These are phyloP conservation scores for Poecile atricapillus DNA, from an alignment of 2,113 vertebrate genomes.

Conservation along the genomic window DNA sequence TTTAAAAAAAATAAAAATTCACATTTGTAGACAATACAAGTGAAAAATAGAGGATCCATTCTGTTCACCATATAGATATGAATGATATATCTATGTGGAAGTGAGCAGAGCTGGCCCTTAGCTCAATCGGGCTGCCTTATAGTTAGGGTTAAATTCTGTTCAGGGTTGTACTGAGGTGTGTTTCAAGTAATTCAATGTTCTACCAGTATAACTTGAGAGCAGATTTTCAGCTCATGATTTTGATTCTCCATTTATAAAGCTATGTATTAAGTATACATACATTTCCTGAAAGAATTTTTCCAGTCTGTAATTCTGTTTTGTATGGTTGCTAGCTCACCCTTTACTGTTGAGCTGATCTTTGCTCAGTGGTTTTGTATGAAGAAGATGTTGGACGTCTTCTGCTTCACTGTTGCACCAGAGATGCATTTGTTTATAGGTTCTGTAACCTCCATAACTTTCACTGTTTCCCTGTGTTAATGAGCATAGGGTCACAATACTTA, in stretches of 20 bases:
- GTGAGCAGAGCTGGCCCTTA: background rate
- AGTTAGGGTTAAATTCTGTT: constrained; percentile 15
- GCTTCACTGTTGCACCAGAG: constrained; percentile 15
- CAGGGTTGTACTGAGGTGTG: background rate
- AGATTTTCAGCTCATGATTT: constrained; percentile 25
- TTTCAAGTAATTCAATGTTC: background rate
- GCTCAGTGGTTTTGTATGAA: background rate
- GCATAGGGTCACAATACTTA: constrained; percentile 3
- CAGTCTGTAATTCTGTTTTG: background rate
- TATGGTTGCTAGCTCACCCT: background rate
- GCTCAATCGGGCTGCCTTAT: background rate
- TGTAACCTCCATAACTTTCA: constrained; percentile 25
- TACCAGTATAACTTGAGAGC: constrained; percentile 30
- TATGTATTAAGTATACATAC: background rate
- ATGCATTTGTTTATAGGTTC: constrained; percentile 1
- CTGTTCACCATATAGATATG: background rate
- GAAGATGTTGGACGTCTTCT: background rate
- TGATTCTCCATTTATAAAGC: constrained; percentile 18
- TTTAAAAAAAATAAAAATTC: background rate
- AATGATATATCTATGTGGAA: background rate
- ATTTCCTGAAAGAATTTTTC: background rate
- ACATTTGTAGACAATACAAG: background rate
- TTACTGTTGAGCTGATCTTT: background rate
- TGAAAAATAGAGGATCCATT: background rate
- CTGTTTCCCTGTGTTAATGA: constrained; percentile 33